These are phyloP conservation scores for Ectropis grisescens DNA, from an alignment of 1,140 invertebrate genomes.

Conservation along the genomic window DNA sequence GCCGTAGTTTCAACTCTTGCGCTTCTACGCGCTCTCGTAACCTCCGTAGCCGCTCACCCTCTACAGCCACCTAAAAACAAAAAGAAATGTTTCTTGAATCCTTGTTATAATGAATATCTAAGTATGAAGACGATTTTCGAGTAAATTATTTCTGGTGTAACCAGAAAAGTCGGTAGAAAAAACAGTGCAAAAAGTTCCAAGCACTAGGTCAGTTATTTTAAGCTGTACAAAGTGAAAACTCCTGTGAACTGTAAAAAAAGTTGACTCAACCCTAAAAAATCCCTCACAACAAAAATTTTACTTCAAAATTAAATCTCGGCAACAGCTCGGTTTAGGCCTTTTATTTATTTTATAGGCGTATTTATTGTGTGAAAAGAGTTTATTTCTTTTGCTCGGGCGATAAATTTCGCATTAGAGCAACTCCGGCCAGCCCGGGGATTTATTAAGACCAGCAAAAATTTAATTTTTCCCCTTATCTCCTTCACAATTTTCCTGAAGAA, in stretches of 20 bases:
- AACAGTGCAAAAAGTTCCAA: no score
- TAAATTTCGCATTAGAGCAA: conserved; percentile 52
- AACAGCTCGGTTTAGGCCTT: conserved; percentile 11
- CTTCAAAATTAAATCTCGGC: conserved; percentile 4
- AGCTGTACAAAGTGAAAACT: no score
- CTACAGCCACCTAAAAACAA: conserved; percentile 74
- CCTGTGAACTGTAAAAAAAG: no score
- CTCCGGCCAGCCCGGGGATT: conserved; percentile 26
- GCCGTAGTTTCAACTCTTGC: conserved; percentile 93
- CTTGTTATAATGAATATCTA: neutral
- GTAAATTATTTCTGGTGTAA: no score
- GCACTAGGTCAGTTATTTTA: no score
- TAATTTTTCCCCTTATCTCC: conserved; percentile 26
- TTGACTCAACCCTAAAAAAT: no score
- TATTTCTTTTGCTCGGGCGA: conserved; percentile 32
- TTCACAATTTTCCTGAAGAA: conserved; percentile 23
- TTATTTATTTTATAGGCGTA: conserved; percentile 31
- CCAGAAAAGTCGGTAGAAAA: no score
- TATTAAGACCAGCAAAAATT: conserved; percentile 34
- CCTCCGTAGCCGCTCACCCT: conserved; percentile 88
- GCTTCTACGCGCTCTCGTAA: conserved; percentile 92
- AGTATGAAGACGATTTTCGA: no score
- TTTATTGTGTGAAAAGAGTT: conserved; percentile 38
- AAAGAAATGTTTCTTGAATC: conserved; percentile 4
- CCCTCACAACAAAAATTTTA: no score